Evolutionary conservation across 2,113 vertebrate species (phyloP), one percentile per base, ranked within the genome.

Genomic region (Melierax canorus): DNA sequence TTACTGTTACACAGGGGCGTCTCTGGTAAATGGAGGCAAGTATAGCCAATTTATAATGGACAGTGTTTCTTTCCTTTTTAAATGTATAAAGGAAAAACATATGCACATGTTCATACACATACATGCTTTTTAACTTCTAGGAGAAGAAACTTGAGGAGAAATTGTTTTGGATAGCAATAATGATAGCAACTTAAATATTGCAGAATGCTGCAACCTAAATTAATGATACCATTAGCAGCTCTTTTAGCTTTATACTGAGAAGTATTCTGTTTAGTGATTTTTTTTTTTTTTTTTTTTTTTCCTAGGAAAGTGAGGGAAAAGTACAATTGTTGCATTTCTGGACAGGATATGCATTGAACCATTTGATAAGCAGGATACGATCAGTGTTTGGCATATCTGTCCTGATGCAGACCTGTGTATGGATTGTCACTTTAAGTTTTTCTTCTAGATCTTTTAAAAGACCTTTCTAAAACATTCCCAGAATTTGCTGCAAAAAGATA

Each of bases 241-340:
- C 50, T 38, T 55, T 60, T 74, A 88, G 63, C 86, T 92, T 82
- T 7, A 10, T 90, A 45, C 77, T 75, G 75, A 62, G 71, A 62
- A 92, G 53, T 63, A 27, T 88, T 95, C 86, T 68, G 38, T 91
- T 96, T 63, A 96, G 83, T 90, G 87, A 83, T 64, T 62, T 78
- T 27, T 95, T 71, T 89, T 12, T 27, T 95, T 71, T 89, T 12
- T 94, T n/a, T 24, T 15, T 50, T 83, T 88, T 81, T 34, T 50
- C 83, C 89, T 64, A 93, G 86, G 89, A 83, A 78, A 62, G 80
- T 64, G 53, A 89, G 94, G 92, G 79, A 51, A 92, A 94, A 74
- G 68, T 80, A 50, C 64, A 90, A 8, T 78, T 72, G 62, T 92
- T 96, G 88, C 73, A 46, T 95, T 86, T 95, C 87, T 88, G 95